Evolutionary conservation across 1,140 invertebrate genomes (phyloP).

Genomic region (Halyomorpha halys): DNA sequence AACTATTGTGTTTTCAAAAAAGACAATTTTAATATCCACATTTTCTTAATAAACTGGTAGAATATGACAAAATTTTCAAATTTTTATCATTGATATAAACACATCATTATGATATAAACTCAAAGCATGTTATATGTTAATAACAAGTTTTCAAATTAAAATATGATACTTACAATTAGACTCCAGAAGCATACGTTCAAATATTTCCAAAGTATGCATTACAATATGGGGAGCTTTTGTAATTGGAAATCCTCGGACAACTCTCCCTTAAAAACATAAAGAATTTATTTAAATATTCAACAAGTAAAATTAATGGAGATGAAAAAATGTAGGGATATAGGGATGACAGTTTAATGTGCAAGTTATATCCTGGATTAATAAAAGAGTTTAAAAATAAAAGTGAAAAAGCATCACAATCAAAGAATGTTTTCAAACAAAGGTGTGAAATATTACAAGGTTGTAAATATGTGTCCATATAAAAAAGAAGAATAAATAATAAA

Average conservation of each 20-base stretch:
- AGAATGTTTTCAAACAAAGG: not conserved
- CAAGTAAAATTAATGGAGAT: not conserved
- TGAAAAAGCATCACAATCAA: not conserved
- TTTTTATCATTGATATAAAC: too few relatives aligned
- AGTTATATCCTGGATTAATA: too few relatives aligned
- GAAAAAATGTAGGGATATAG: too few relatives aligned
- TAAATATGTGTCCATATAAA: too few relatives aligned
- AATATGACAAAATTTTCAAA: too few relatives aligned
- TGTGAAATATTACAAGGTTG: not conserved
- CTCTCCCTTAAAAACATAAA: not conserved
- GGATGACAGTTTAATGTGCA: too few relatives aligned
- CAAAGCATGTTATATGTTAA: not conserved
- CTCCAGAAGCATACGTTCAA: not conserved
- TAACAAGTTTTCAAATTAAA: not conserved
- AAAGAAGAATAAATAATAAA: too few relatives aligned
- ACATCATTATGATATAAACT: not conserved
- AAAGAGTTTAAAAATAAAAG: not conserved
- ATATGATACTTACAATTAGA: not conserved
- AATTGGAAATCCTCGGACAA: not conserved
- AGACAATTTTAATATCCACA: too few relatives aligned
- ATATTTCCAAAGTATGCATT: not conserved
- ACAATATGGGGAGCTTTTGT: not conserved
- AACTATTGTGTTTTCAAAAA: too few relatives aligned
- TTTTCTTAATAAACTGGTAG: too few relatives aligned
- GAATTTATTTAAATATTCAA: not conserved